A percentile compares a stretch with the other conserved stretches of the same genome.
Evolutionary conservation across 2,888 invertebrate species (phyloP).

Genomic region (Plebejus melissa): DNA sequence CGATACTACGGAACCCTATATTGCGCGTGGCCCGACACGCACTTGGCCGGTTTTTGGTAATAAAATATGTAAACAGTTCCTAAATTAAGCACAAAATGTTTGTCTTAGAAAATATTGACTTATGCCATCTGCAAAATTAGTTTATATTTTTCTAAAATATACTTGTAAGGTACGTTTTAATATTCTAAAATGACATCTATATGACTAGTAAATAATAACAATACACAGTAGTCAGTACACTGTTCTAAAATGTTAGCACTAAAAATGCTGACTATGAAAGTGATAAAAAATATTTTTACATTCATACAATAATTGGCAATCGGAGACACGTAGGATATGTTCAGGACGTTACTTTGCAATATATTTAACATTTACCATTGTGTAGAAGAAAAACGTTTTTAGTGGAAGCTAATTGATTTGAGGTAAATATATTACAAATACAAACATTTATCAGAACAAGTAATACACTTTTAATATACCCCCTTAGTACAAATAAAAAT

Average conservation of each 20-base stretch:
- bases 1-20: too few relatives aligned
- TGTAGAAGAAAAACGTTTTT: background rate
- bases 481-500: too few relatives aligned
- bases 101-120: background rate
- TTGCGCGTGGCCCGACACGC: too few relatives aligned
- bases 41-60: background rate
- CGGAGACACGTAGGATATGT: constrained; percentile 4
- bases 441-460: background rate
- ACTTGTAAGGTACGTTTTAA: background rate
- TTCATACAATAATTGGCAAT: background rate
- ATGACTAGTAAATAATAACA: constrained; percentile 14
- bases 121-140: background rate
- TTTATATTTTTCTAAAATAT: background rate
- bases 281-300: background rate
- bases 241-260: background rate
- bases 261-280: background rate
- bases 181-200: background rate
- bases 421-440: background rate
- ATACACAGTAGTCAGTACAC: too few relatives aligned
- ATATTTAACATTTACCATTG: background rate
- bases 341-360: constrained; percentile 1
- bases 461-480: background rate
- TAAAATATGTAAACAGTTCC: background rate
- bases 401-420: background rate
- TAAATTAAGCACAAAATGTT: background rate